phyloP scores from a whole-genome alignment of 2,113 vertebrate genomes.

The Lepus timidus region DNA sequence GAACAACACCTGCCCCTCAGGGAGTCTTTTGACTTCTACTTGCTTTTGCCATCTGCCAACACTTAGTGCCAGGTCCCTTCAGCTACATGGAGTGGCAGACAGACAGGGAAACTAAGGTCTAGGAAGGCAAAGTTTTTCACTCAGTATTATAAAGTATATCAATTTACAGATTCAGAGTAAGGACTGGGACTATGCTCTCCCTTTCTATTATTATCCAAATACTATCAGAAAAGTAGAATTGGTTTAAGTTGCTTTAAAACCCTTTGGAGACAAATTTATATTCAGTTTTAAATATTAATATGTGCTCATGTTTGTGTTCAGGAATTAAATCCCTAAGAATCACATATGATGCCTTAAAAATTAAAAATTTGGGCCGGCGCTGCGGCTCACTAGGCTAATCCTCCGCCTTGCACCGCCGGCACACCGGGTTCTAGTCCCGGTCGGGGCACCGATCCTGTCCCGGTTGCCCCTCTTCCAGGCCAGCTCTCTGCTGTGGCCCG shows the following conservation, averaged over 20 bases:
- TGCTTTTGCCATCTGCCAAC: neutral
- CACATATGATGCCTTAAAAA: no score
- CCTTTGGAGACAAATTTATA: neutral
- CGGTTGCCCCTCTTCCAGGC: no score
- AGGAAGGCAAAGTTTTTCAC: neutral
- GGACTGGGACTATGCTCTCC: fast-evolving
- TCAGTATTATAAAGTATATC: neutral
- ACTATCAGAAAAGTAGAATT: neutral
- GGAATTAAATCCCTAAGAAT: neutral
- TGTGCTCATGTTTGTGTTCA: neutral
- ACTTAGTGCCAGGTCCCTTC: neutral
- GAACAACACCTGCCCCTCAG: no score
- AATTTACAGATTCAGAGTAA: neutral
- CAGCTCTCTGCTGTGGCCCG: no score
- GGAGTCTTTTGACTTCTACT: neutral
- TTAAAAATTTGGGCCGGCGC: no score
- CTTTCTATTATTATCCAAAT: neutral
- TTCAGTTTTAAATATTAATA: neutral
- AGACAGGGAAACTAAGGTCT: neutral
- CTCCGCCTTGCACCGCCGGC: no score
- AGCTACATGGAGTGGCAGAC: neutral
- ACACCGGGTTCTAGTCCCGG: no score
- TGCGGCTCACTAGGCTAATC: no score
- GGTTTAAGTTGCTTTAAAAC: neutral
- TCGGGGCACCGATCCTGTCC: no score